Evolutionary conservation across 2,113 vertebrate genomes (phyloP), one percentile per base, ranked within the genome.

Genomic region (Dromiciops gliroides): DNA sequence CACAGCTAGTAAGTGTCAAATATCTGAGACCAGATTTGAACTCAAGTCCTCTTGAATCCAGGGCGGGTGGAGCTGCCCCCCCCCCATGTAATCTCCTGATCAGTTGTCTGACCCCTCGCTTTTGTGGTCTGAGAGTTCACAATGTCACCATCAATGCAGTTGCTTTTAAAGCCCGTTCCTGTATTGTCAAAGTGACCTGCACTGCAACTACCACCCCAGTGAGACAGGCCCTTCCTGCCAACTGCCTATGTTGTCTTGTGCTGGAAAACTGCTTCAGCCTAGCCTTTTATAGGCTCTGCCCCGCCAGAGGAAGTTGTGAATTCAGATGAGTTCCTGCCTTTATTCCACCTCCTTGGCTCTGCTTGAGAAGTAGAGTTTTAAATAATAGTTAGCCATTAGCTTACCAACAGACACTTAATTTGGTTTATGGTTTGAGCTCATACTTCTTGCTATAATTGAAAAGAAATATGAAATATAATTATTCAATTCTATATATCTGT

Each of bases 391-490:
- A 60, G 60, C 37, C 60, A 37, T 37, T 67, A 67, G 60, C 31
- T 67, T 37, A 67, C 12, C 31, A 67, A n/a, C 4, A 37, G n/a
- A 22, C 2, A n/a, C 37, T 22, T 93, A 93, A 93, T 75, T 50
- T 91, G 5, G 6, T 90, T 95, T 48, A 83, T 50, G 49, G 94
- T 88, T 96, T 91, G 0, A 92, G 48, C 23, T 37, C 91, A 52
- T 94, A 91, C 28, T 9, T 75, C 26, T 93, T 95, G 52, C n/a
- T 53, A 50, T 91, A 94, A 94, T 91, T 93, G 44, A 95, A 95
- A 96, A 96, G 91, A 83, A 50, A 91, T 51, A 94, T 92, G 75
- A 94, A 95, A 96, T 94, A 60, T 95, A 94, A 89, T 51, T 96
- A 90, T 94, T 48, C 56, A 5, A 83, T 75, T 7, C 37, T 93